Percentiles rank a stretch among this genome's conserved stretches.
Evolutionary conservation across 2,113 vertebrate genomes (phyloP).

Genomic region (Macquaria australasica): DNA sequence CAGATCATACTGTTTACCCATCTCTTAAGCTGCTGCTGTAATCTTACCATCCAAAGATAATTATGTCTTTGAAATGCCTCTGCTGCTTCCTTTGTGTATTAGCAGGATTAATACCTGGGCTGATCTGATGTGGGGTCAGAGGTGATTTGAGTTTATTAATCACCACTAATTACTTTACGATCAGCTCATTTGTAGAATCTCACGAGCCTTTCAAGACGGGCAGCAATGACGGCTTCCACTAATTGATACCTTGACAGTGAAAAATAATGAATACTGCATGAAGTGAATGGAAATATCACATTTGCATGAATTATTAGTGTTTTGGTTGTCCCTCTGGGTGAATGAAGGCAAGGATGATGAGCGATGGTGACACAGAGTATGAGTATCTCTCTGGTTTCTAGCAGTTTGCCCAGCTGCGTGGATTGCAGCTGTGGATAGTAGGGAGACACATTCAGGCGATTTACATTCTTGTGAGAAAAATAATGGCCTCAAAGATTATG

Average conservation of each 20-base stretch:
- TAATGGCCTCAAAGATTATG: background rate
- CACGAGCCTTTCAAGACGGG: slow-evolving; percentile 14
- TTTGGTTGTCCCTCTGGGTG: slow-evolving; percentile 48
- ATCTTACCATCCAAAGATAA: background rate
- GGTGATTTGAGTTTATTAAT: slow-evolving; percentile 48
- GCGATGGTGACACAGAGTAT: background rate
- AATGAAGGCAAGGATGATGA: slow-evolving; percentile 9
- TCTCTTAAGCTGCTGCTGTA: background rate
- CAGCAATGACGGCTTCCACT: slow-evolving; percentile 41
- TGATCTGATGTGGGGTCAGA: slow-evolving; percentile 50
- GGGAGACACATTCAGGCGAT: background rate
- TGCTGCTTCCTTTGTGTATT: background rate
- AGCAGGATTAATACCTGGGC: slow-evolving; percentile 2
- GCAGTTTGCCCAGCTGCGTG: background rate
- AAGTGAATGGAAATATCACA: slow-evolving; percentile 77
- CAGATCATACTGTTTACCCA: background rate
- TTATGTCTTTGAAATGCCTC: background rate
- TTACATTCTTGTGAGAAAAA: slow-evolving; percentile 5
- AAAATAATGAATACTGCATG: slow-evolving; percentile 72
- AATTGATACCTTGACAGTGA: slow-evolving; percentile 67
- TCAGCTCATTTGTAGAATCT: slow-evolving; percentile 40
- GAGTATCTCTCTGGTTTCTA: background rate
- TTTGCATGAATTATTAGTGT: slow-evolving; percentile 78
- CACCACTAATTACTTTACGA: slow-evolving; percentile 58
- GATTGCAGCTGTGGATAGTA: background rate